phyloP scores from a whole-genome alignment of 2,888 invertebrate genomes.

The Nematopogon swammerdamellus region DNA sequence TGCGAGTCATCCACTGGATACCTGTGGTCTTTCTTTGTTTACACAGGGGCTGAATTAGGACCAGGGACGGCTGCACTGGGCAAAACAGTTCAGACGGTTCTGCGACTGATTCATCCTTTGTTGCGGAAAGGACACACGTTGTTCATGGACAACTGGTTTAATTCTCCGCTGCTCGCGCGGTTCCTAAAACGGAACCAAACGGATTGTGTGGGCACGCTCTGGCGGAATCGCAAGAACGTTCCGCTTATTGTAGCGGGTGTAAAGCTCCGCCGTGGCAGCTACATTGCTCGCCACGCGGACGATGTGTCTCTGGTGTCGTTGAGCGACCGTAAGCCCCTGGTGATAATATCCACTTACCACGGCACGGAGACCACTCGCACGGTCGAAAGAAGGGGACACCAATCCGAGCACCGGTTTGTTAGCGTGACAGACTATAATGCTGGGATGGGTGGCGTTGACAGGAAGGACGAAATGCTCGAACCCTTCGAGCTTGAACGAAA shows the following conservation, averaged over 20 bases:
- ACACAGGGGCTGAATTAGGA: not conserved
- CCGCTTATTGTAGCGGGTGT: not conserved
- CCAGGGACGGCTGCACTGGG: not conserved
- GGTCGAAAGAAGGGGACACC: not conserved
- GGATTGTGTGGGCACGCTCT: slow-evolving; percentile 3
- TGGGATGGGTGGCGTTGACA: slow-evolving; percentile 5
- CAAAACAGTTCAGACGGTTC: not conserved
- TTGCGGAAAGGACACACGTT: slow-evolving; percentile 1
- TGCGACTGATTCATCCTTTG: not conserved
- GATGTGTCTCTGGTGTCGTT: slow-evolving; percentile 7
- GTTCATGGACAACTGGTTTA: slow-evolving; percentile 14
- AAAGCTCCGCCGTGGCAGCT: not conserved
- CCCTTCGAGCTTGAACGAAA: slow-evolving; percentile 11
- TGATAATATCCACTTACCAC: slow-evolving; percentile 13
- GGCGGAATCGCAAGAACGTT: not conserved
- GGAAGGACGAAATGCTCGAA: slow-evolving; percentile 7
- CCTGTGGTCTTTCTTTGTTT: slow-evolving; percentile 3
- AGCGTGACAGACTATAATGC: slow-evolving; percentile 6
- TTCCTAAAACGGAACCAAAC: slow-evolving; percentile 3
- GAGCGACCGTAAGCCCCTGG: slow-evolving; percentile 10
- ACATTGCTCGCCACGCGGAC: slow-evolving; percentile 2
- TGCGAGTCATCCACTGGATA: slow-evolving; percentile 4
- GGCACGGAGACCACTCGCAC: not conserved
- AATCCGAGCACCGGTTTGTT: slow-evolving; percentile 1
- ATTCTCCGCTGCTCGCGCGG: slow-evolving; percentile 10